phyloP scores from a whole-genome alignment of 2,113 vertebrate genomes.

The Amblyornis subalaris region DNA sequence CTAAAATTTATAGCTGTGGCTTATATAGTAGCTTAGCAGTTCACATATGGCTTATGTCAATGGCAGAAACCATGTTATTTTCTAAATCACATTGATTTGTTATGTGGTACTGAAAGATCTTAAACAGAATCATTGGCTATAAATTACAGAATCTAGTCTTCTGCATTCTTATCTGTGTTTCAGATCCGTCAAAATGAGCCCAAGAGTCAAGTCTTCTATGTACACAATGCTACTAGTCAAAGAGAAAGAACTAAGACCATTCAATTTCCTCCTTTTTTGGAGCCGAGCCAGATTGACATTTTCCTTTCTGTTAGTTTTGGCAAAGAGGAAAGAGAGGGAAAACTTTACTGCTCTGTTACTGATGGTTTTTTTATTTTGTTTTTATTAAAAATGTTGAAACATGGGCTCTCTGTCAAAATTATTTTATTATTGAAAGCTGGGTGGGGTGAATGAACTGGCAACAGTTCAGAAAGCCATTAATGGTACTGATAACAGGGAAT shows the following conservation, averaged over 20 bases:
- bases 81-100: constrained; percentile 79
- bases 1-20: constrained; percentile 73
- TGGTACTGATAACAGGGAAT: constrained; percentile 73
- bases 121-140: constrained; percentile 78
- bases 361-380: constrained; percentile 84
- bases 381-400: constrained; percentile 87
- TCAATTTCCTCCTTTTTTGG: constrained; percentile 80
- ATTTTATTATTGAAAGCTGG: constrained; percentile 82
- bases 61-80: constrained; percentile 75
- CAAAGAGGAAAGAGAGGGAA: constrained; percentile 73
- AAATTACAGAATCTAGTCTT: constrained; percentile 75
- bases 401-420: constrained; percentile 79
- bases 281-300: constrained; percentile 76
- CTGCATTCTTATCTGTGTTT: constrained; percentile 76
- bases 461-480: constrained; percentile 76
- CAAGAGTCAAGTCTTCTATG: constrained; percentile 71
- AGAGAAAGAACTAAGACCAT: constrained; percentile 74
- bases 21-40: constrained; percentile 75
- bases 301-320: constrained; percentile 84
- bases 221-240: constrained; percentile 83
- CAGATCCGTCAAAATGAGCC: constrained; percentile 72
- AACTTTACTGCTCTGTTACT: constrained; percentile 80
- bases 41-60: constrained; percentile 82
- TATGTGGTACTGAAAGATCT: constrained; percentile 79
- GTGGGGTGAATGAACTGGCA: constrained; percentile 76